phyloP scores from a whole-genome alignment of 1,140 invertebrate species.

The Bombus consobrinus region DNA sequence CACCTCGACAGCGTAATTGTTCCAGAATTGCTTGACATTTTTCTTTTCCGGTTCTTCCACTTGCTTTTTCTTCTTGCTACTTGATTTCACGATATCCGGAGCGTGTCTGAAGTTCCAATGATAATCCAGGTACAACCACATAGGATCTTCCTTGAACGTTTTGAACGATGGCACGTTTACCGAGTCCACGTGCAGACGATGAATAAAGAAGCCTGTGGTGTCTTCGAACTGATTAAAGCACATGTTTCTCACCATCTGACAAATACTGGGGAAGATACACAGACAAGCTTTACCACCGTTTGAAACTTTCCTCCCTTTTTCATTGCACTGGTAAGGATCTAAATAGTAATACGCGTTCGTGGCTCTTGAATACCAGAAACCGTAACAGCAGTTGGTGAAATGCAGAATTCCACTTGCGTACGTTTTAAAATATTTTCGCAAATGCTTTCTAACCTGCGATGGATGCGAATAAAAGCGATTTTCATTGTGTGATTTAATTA shows the following conservation, averaged over 20 bases:
- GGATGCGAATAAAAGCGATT: not conserved
- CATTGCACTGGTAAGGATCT: slow-evolving; percentile 77
- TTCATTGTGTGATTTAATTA: not conserved
- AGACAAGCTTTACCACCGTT: slow-evolving; percentile 69
- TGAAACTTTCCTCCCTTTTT: slow-evolving; percentile 62
- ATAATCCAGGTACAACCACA: slow-evolving; percentile 80
- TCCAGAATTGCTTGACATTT: slow-evolving; percentile 66
- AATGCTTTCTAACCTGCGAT: slow-evolving; percentile 49
- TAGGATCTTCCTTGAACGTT: slow-evolving; percentile 76
- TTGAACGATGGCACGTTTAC: slow-evolving; percentile 67
- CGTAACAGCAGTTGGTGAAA: slow-evolving; percentile 81
- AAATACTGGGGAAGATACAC: slow-evolving; percentile 71
- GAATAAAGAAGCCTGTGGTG: slow-evolving; percentile 79
- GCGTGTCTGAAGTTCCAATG: slow-evolving; percentile 77
- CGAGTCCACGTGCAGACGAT: slow-evolving; percentile 76
- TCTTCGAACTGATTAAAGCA: slow-evolving; percentile 67
- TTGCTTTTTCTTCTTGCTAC: slow-evolving; percentile 51
- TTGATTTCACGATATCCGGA: slow-evolving; percentile 16
- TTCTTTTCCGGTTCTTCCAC: not conserved
- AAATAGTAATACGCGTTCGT: slow-evolving; percentile 78
- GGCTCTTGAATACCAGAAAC: slow-evolving; percentile 77
- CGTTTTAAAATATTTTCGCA: slow-evolving; percentile 72
- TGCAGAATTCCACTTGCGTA: slow-evolving; percentile 75
- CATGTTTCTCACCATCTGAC: slow-evolving; percentile 76
- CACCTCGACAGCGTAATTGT: slow-evolving; percentile 76